Base-by-base conservation (phyloP, 2,888 invertebrate genomes). In the Spisula subtruncata region DNA sequence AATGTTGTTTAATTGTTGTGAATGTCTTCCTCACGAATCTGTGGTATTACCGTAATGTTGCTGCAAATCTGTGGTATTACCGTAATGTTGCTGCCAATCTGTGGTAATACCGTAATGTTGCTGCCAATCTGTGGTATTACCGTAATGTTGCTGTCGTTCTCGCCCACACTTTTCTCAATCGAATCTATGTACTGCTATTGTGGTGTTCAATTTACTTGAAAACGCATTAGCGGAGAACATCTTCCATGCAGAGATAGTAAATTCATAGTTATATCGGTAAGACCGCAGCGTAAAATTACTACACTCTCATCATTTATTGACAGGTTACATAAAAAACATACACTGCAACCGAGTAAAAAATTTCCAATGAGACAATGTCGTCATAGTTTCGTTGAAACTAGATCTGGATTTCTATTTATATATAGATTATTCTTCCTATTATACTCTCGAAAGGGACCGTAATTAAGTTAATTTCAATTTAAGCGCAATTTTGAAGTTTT, bases 261-360 rank as follows among this genome's bases (percentile, higher is more conserved):
- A 51, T 51, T 66, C 25, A n/a, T 8, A 66, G 25, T 60, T 60
- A 66, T 66, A 25, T 66, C 16, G 51, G 51, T 25, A 66, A 12
- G 0, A 66, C 25, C 25, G 2, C 25, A 25, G 60, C 25, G n/a
- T 66, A 66, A 51, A 66, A 66, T 66, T 25, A 25, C 60, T 60
- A 51, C 60, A n/a, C 1, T 51, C n/a, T n/a, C 60, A 66, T 66
- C 60, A 66, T 66, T 66, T 25, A 66, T 66, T 66, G 60, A 66
- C 60, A n/a, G 2, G n/a, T 25, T 66, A 66, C 60, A 5, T 51
- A 25, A 66, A 25, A 66, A n/a, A 25, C 6, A 8, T 25, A 66
- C n/a, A n/a, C 60, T 12, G n/a, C 25, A 25, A 6, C 25, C 25
- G 10, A 6, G 60, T 4, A 66, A 66, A 25, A 66, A 66, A 66